Percentiles rank a stretch among this genome's conserved stretches.
phyloP scores from a whole-genome alignment of 1,140 invertebrate species.

The Episyrphus balteatus region DNA sequence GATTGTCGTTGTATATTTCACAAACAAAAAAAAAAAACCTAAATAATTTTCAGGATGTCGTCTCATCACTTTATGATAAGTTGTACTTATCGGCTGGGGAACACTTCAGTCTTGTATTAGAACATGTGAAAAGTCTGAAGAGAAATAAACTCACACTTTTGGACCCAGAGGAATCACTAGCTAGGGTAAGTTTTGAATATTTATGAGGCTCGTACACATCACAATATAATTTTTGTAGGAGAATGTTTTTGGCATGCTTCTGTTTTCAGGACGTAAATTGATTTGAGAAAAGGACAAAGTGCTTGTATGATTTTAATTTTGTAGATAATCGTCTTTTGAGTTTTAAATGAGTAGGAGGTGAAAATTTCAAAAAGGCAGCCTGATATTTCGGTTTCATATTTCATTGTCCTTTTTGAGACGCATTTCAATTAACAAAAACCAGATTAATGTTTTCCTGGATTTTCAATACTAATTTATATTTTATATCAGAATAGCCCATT shows the following conservation, averaged over 20 bases:
- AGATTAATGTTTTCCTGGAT: no score
- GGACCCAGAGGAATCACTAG: constrained; percentile 70
- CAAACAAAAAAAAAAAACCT: no score
- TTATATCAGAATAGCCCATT: no score
- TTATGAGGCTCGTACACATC: not conserved
- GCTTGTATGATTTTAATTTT: not conserved
- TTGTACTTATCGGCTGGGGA: constrained; percentile 67
- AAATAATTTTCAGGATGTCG: constrained; percentile 55
- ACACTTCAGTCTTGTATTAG: constrained; percentile 79
- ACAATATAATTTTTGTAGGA: not conserved
- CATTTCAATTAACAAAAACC: no score
- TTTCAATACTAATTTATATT: no score
- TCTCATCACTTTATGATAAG: constrained; percentile 74
- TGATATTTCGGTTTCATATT: no score
- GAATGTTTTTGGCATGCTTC: not conserved
- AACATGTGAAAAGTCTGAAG: constrained; percentile 77
- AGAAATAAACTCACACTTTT: constrained; percentile 74
- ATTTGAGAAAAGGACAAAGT: not conserved
- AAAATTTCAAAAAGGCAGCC: no score
- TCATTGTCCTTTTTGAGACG: no score
- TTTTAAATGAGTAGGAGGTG: no score
- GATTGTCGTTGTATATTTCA: no score
- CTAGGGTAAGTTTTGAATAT: constrained; percentile 54
- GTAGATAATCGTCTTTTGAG: not conserved
- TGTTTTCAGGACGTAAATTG: not conserved